Base-by-base conservation (phyloP, 53 echinoderm and acorn worm genomes). In the Antedon mediterranea region DNA sequence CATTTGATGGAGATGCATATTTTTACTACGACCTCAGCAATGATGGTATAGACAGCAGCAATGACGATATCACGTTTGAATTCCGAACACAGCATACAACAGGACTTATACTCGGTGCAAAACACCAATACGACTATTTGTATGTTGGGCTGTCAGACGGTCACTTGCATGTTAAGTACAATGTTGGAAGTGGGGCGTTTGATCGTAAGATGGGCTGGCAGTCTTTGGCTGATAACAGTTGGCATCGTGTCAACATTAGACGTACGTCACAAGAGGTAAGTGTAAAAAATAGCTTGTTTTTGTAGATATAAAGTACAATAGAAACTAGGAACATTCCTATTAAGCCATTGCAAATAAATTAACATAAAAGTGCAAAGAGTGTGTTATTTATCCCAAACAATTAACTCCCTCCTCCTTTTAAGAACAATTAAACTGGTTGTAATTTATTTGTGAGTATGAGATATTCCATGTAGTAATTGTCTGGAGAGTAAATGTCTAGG, bases 131-230 rank as follows among this genome's bases (percentile, higher is more conserved):
- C 26, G 98, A 98, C 79, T 98, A 85, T 71, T 79, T 98, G 84
- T 92, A 88, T 33, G 91, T 75, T 6, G 92, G 85, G 13, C 41
- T 98, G 78, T 78, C 82, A 34, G 84, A 84, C 34, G 92, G 98
- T 3, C 43, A 82, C 43, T 43, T 98, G 70, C 90, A 86, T 72
- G 80, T 90, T 0, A 88, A 90, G 28, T 70, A 92, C 33, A 86
- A 98, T 44, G 75, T 98, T 5, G 98, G 98, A n/a, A 83, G 87
- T 0, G 98, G 98, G 20, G 92, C 93, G 73, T 92, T 77, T 73
- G 76, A 88, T 57, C 74, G 76, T 32, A 76, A 70, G 18, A 88
- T 98, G 73, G 32, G 28, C 3, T 57, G 2, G 2, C 32, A 73
- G 14, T 85, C 94, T 0, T 90, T 93, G 75, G 82, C 75, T 11